Evolutionary conservation across 2,113 vertebrate genomes (phyloP).

Genomic region (Hydropotes inermis): DNA sequence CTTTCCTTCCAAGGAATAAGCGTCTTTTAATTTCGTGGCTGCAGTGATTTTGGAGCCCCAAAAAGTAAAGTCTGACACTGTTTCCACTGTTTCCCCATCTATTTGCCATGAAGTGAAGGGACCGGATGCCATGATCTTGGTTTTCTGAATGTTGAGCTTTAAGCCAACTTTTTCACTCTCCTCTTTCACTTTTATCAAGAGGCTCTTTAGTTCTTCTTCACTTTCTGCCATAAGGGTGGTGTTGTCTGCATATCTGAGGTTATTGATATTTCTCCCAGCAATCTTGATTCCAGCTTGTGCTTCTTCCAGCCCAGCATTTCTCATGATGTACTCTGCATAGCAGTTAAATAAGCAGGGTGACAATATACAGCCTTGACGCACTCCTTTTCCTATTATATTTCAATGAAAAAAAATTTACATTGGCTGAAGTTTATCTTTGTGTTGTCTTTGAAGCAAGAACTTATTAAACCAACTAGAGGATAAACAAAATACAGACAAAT

Average conservation of each 20-base stretch:
- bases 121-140: rapidly evolving
- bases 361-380: neutral
- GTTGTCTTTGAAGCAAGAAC: neutral
- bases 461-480: conserved; percentile 24
- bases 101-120: neutral
- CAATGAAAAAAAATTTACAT: neutral
- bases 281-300: neutral
- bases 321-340: neutral
- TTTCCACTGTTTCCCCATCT: neutral
- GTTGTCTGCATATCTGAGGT: neutral
- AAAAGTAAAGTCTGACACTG: neutral
- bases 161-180: neutral
- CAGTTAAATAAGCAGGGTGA: neutral
- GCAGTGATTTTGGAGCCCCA: neutral
- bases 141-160: neutral
- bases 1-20: neutral
- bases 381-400: neutral
- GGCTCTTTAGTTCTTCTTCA: neutral
- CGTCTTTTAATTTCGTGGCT: neutral
- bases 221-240: neutral
- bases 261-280: neutral
- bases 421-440: neutral
- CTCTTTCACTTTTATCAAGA: neutral
- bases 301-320: neutral
- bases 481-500: neutral